Base-by-base conservation (phyloP, 2,888 invertebrate genomes). In the Torymus aiolomorphi region DNA sequence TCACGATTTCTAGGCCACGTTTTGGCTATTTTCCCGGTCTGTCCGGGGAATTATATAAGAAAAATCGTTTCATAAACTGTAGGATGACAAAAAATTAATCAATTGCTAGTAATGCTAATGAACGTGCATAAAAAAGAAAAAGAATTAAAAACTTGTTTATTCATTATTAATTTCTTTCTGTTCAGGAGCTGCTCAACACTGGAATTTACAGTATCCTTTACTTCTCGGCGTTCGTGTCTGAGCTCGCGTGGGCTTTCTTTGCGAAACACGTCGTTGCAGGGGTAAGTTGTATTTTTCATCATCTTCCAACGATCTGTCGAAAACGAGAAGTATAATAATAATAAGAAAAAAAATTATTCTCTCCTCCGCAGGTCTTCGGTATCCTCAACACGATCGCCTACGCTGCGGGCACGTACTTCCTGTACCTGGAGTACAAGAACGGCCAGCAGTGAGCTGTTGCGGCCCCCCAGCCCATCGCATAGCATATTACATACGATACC, bases 181-280 rank as follows among this genome's bases (percentile, higher is more conserved):
- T 93, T 83, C 92, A 97, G 97, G 97, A 97, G 92, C 91, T 97
- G 85, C 91, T 96, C 80, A 96, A 96, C 88, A 95, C 95, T 13
- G 93, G 92, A 54, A 91, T 95, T 82, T 92, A 94, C 85, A 92
- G 95, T 0, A 87, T 95, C 20, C 91, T 96, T 83, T 97, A 97
- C 90, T 92, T 94, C 84, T 94, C 96, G 83, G 97, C 95, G 1
- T 96, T 96, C 91, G 95, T 97, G 84, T 94, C 95, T 31, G 94
- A 97, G 88, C 92, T 97, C 84, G 91, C 92, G 8, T 5, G 11
- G 2, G 52, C 31, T 5, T 11, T 3, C 1, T 14, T 91, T 16
- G 90, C 93, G 61, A 56, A 85, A 42, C 95, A 96, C 87, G 93
- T 96, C 71, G 93, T 95, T 14, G 96, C 95, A 82, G 97, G 95